Evolutionary conservation across 2,888 invertebrate genomes (phyloP).

Genomic region (Tenthredo notha): DNA sequence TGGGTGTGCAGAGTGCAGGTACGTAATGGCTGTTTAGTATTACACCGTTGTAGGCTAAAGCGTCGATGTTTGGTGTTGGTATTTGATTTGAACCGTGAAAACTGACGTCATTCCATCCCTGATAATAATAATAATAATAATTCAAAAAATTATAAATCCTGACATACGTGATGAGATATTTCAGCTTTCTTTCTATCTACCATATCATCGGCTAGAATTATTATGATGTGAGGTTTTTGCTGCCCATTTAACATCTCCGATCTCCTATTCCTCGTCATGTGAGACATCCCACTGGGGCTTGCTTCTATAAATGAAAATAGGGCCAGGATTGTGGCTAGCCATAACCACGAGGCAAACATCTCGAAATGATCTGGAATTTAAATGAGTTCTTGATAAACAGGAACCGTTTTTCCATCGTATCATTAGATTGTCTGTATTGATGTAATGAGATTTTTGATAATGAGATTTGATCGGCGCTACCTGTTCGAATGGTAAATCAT

Average conservation of each 20-base stretch:
- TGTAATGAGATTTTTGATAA: background rate
- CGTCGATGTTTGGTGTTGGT: conserved; percentile 93
- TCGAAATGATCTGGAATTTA: background rate
- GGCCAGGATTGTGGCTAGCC: conserved; percentile 37
- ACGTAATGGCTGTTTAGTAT: conserved; percentile 92
- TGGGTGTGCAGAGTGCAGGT: conserved; percentile 91
- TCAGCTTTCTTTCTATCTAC: conserved; percentile 62
- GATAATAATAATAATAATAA: conserved; percentile 81
- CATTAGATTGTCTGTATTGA: background rate
- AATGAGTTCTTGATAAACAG: background rate
- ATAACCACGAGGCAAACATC: conserved; percentile 51
- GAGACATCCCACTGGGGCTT: conserved; percentile 41
- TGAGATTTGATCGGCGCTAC: background rate
- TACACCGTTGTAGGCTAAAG: conserved; percentile 90
- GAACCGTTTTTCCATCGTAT: background rate
- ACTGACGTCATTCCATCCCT: conserved; percentile 96
- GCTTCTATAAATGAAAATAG: background rate
- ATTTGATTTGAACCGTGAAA: conserved; percentile 94
- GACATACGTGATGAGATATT: background rate
- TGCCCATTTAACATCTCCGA: background rate
- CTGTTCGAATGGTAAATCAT: background rate
- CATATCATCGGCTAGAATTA: conserved; percentile 77
- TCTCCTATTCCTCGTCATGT: conserved; percentile 18
- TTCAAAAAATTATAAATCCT: conserved; percentile 3
- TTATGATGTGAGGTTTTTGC: conserved; percentile 71